phyloP scores from a whole-genome alignment of 2,113 vertebrate species.

The Eleginops maclovinus region DNA sequence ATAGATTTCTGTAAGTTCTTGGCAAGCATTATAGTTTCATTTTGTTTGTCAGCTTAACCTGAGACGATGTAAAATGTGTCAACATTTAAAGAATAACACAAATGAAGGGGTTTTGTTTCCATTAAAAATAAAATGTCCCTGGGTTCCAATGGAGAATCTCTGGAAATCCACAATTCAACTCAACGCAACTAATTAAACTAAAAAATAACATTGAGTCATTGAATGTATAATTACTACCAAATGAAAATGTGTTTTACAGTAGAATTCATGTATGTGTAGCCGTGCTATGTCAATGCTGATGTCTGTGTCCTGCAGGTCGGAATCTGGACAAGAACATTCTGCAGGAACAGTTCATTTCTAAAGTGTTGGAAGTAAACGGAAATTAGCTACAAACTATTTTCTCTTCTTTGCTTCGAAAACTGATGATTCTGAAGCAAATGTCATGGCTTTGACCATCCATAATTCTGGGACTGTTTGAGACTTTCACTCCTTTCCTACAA shows the following conservation, averaged over 20 bases:
- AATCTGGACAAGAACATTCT: conserved; percentile 92
- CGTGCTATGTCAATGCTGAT: background rate
- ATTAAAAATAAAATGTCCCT: background rate
- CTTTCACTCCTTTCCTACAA: conserved; percentile 1
- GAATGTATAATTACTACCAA: too few relatives aligned
- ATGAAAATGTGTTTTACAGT: background rate
- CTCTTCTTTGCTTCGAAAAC: conserved; percentile 2
- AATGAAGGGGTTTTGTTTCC: background rate
- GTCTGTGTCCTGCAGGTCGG: conserved; percentile 82
- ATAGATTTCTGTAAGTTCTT: background rate
- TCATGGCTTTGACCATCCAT: background rate
- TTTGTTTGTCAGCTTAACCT: background rate
- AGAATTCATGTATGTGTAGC: background rate
- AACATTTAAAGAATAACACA: background rate
- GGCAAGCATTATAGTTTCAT: background rate
- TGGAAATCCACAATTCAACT: background rate
- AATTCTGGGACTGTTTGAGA: conserved; percentile 6
- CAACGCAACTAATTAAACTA: background rate
- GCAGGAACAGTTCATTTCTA: conserved; percentile 86
- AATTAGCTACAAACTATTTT: conserved; percentile 10
- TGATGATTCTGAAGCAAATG: conserved; percentile 6
- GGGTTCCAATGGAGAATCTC: background rate
- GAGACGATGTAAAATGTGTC: background rate
- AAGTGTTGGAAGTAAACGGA: conserved; percentile 65
- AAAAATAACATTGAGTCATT: background rate